Conservation (phyloP, 2,113 vertebrate genomes). For the Chionis minor region DNA sequence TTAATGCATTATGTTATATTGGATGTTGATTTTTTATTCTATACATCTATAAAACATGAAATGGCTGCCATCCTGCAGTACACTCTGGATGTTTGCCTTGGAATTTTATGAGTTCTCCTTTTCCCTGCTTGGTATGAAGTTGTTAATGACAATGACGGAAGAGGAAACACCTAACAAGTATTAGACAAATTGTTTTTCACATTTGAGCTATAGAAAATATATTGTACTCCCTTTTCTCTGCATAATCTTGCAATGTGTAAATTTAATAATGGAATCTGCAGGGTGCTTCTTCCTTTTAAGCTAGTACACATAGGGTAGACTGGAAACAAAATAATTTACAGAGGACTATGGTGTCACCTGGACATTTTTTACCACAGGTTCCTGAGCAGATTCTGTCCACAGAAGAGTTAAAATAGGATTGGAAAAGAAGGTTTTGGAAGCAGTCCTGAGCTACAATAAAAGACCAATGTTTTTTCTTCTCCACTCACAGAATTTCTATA, state of each 20-base stretch:
- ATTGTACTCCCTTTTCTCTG: not conserved
- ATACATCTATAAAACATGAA: not conserved
- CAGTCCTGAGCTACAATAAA: not conserved
- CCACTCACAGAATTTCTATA: not conserved
- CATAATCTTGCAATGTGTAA: not conserved
- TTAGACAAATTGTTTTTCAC: not conserved
- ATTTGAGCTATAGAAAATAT: not conserved
- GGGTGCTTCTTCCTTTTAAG: not conserved
- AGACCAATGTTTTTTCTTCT: not conserved
- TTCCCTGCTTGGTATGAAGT: not conserved
- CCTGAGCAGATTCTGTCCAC: not conserved
- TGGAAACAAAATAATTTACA: not conserved
- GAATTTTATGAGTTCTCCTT: not conserved
- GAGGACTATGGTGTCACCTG: not conserved
- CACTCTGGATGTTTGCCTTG: not conserved
- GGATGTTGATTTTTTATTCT: not conserved
- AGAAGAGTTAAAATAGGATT: not conserved
- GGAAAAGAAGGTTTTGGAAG: not conserved
- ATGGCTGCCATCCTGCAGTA: not conserved
- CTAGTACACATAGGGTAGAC: not conserved
- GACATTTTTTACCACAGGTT: not conserved
- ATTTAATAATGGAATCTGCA: not conserved
- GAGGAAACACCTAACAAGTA: not conserved
- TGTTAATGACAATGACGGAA: not conserved
- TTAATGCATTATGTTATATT: not conserved